A percentile compares a stretch with the other conserved stretches of the same genome.
Evolutionary conservation across 2,113 vertebrate species (phyloP).

Genomic region (Urocynchramus pylzowi): DNA sequence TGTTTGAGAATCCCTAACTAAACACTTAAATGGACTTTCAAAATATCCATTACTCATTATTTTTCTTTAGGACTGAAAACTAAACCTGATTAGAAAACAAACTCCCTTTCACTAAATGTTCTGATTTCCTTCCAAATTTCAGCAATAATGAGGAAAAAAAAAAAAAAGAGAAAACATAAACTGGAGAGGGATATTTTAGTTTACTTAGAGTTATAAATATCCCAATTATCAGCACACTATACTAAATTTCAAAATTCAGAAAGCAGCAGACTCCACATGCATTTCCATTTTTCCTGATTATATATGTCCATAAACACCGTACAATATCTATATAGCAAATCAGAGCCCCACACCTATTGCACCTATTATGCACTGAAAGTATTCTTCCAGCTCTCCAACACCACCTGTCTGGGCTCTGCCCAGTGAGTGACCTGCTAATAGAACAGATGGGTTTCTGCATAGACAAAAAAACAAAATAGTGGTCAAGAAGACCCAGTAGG

Average conservation of each 20-base stretch:
- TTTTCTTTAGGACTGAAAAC: background rate
- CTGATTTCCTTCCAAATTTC: background rate
- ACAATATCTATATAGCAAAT: background rate
- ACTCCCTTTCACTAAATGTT: background rate
- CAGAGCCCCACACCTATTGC: background rate
- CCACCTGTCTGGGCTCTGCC: background rate
- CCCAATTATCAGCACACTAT: background rate
- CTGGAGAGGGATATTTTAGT: background rate
- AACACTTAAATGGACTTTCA: background rate
- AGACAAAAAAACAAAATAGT: background rate
- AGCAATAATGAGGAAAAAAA: background rate
- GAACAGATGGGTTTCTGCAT: background rate
- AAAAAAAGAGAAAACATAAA: background rate
- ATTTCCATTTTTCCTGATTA: background rate
- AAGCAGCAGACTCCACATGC: background rate
- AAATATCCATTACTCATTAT: background rate
- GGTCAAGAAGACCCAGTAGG: background rate
- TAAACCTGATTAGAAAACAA: background rate
- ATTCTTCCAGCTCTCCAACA: background rate
- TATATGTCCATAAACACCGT: background rate
- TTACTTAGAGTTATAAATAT: background rate
- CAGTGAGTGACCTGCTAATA: background rate
- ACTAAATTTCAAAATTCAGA: background rate
- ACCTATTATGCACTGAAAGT: accelerated
- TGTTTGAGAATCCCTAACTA: background rate